Conservation (phyloP, 2,113 vertebrate genomes). For the Myocastor coypus region DNA sequence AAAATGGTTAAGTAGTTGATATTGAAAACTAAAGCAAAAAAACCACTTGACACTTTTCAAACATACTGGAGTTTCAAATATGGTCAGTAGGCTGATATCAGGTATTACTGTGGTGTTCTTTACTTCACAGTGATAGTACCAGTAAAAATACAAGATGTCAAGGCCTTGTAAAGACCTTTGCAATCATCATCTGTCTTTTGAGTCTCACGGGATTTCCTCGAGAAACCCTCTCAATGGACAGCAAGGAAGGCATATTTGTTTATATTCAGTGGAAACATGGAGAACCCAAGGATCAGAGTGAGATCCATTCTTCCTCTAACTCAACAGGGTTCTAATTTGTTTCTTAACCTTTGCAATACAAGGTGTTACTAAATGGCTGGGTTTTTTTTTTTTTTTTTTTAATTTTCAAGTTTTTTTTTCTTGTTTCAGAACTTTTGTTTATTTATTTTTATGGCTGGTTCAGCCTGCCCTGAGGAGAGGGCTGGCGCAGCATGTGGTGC, state of each 20-base stretch:
- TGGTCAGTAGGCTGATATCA: background rate
- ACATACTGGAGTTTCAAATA: background rate
- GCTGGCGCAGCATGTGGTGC: too few relatives aligned
- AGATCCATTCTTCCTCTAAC: conserved; percentile 26
- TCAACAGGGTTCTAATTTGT: conserved; percentile 70
- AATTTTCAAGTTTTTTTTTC: too few relatives aligned
- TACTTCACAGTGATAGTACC: background rate
- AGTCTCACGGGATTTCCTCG: conserved; percentile 90
- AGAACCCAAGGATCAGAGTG: conserved; percentile 95
- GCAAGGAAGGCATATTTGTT: conserved; percentile 96
- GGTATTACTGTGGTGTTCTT: background rate
- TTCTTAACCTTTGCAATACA: conserved; percentile 73
- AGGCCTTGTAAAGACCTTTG: background rate
- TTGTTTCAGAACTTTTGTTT: too few relatives aligned
- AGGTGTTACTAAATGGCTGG: conserved; percentile 60
- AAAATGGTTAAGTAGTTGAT: background rate
- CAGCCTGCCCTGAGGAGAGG: too few relatives aligned
- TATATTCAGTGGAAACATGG: conserved; percentile 96
- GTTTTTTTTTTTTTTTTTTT: too few relatives aligned
- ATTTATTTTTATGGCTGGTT: too few relatives aligned
- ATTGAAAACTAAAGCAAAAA: conserved; percentile 24
- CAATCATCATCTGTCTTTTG: background rate
- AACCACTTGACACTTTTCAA: background rate
- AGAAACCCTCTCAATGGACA: conserved; percentile 94
- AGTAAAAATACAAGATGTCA: background rate